Evolutionary conservation across 30 jellyfish, hydroid and myxozoan species (phyloP).

Genomic region (Turritopsis dohrnii): DNA sequence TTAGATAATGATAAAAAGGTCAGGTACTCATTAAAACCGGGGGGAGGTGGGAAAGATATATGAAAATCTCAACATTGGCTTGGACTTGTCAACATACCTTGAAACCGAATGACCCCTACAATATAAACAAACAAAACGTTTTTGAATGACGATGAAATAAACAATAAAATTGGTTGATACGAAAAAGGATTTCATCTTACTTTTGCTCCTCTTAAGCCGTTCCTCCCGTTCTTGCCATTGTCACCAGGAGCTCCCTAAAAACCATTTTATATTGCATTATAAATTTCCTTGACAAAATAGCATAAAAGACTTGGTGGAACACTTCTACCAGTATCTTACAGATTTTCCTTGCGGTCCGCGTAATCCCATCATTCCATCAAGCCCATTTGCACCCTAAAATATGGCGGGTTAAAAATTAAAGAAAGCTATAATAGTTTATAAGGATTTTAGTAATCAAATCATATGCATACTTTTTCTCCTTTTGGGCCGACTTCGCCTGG

Average conservation of each 20-base stretch:
- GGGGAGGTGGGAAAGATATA: too few relatives aligned
- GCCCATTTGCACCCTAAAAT: not conserved
- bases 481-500: conserved; percentile 4
- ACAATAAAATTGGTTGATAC: not conserved
- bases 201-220: not conserved
- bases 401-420: too few relatives aligned
- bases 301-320: not conserved
- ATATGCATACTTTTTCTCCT: not conserved
- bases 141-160: not conserved
- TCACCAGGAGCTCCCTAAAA: conserved; percentile 2
- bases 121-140: not conserved
- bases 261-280: not conserved
- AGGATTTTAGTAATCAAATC: too few relatives aligned
- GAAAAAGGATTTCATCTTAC: not conserved
- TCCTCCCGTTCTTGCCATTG: not conserved
- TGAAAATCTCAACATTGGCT: too few relatives aligned
- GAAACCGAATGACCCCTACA: not conserved
- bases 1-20: too few relatives aligned
- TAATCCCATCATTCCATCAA: not conserved
- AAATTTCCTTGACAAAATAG: too few relatives aligned
- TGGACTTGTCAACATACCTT: not conserved
- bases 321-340: not conserved
- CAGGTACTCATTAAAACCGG: too few relatives aligned
- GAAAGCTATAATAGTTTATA: too few relatives aligned
- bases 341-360: not conserved